Conservation (phyloP, 2,797 vertebrate genomes). For the Hirundo rustica region DNA sequence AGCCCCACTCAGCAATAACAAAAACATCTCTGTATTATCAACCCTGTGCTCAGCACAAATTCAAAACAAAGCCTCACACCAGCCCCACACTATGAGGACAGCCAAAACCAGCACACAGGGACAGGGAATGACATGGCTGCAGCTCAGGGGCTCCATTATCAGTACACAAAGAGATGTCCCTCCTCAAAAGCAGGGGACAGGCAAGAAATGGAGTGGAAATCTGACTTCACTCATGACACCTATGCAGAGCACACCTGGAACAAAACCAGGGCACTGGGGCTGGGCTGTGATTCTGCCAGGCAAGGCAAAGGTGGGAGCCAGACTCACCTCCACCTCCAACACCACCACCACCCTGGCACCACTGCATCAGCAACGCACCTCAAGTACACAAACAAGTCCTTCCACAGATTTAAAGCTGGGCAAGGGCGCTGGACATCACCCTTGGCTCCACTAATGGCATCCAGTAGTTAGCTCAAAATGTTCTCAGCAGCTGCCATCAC, state of each 20-base stretch:
- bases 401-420: not conserved
- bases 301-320: not conserved
- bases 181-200: not conserved
- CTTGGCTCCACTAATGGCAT: not conserved
- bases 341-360: not conserved
- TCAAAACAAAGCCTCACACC: not conserved
- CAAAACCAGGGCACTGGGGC: not conserved
- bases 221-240: rapidly evolving
- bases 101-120: not conserved
- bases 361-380: rapidly evolving
- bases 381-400: rapidly evolving
- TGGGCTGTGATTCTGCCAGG: not conserved
- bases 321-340: not conserved
- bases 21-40: not conserved
- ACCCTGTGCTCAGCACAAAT: not conserved
- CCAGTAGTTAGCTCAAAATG: not conserved
- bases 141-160: not conserved
- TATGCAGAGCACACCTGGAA: not conserved
- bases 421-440: not conserved
- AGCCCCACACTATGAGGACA: not conserved
- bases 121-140: not conserved
- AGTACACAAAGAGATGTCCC: rapidly evolving
- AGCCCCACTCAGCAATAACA: not conserved
- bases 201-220: not conserved
- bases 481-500: not conserved